A percentile compares a stretch with the other conserved stretches of the same genome.
Evolutionary conservation across 2,113 vertebrate species (phyloP).

Genomic region (Porphyrio hochstetteri): DNA sequence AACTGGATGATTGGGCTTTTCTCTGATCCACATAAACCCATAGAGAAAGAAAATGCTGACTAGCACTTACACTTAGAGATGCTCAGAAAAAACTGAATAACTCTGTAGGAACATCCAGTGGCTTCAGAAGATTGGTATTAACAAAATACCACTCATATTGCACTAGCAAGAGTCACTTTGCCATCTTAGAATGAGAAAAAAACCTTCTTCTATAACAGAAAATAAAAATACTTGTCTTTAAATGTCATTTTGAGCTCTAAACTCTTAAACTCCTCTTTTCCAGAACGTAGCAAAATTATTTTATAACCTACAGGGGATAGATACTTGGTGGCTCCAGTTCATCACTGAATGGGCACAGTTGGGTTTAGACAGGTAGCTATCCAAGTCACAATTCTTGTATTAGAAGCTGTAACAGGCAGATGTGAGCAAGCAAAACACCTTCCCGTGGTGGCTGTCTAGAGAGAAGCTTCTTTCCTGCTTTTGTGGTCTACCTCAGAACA

Average conservation of each 20-base stretch:
- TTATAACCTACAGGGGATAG: neutral
- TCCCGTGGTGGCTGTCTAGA: neutral
- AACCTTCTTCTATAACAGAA: neutral
- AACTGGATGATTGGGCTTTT: neutral
- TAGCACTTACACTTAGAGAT: neutral
- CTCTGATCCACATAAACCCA: neutral
- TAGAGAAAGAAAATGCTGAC: neutral
- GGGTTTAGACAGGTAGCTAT: neutral
- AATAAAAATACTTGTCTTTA: neutral
- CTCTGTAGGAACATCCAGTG: neutral
- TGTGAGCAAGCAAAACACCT: neutral
- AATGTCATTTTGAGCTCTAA: neutral
- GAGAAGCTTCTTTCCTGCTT: neutral
- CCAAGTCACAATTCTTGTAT: neutral
- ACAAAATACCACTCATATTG: neutral
- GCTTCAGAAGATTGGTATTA: neutral
- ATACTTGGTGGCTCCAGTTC: neutral
- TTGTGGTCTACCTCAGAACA: neutral
- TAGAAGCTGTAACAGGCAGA: neutral
- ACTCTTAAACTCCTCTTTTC: neutral
- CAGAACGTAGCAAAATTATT: neutral
- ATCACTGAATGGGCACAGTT: neutral
- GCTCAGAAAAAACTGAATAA: neutral
- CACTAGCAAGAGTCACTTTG: neutral
- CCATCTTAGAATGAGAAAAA: neutral